Evolutionary conservation across 2,888 invertebrate genomes (phyloP).

Genomic region (Allacma fusca): DNA sequence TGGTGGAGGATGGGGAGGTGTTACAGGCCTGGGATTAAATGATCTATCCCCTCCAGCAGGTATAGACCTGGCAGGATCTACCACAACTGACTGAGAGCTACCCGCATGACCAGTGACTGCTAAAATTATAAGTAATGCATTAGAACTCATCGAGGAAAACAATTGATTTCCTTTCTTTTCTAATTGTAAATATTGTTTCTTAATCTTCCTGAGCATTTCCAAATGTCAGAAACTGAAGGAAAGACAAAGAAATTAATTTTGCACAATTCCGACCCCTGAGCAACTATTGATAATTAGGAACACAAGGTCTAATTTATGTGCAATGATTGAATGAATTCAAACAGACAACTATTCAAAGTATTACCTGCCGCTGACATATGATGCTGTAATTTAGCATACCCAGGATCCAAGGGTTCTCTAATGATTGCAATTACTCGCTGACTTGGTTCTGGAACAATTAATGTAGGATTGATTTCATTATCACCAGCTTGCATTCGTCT

Average conservation of each 20-base stretch:
- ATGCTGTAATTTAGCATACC: conserved; percentile 21
- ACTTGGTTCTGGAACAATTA: conserved; percentile 42
- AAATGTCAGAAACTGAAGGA: not conserved
- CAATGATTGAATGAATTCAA: not conserved
- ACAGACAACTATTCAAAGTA: no score
- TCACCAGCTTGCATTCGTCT: conserved; percentile 53
- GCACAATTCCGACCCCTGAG: conserved; percentile 25
- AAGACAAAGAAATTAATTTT: conserved; percentile 14
- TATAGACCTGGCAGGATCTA: not conserved
- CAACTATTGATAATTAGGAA: conserved; percentile 9
- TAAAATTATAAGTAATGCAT: no score
- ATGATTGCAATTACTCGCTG: conserved; percentile 60
- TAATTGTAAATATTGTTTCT: no score
- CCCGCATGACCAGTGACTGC: no score
- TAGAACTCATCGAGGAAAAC: no score
- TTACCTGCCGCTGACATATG: not conserved
- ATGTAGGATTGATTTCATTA: conserved; percentile 54
- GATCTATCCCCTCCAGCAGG: not conserved
- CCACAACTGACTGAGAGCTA: not conserved
- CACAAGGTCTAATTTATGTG: conserved; percentile 39
- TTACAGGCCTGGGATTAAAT: not conserved
- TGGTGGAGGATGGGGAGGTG: not conserved
- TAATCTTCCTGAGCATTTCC: not conserved
- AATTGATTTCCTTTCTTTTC: no score
- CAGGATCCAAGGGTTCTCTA: conserved; percentile 49